Evolutionary conservation across 2,888 invertebrate genomes (phyloP).

Genomic region (Pollenia griseotomentosa): DNA sequence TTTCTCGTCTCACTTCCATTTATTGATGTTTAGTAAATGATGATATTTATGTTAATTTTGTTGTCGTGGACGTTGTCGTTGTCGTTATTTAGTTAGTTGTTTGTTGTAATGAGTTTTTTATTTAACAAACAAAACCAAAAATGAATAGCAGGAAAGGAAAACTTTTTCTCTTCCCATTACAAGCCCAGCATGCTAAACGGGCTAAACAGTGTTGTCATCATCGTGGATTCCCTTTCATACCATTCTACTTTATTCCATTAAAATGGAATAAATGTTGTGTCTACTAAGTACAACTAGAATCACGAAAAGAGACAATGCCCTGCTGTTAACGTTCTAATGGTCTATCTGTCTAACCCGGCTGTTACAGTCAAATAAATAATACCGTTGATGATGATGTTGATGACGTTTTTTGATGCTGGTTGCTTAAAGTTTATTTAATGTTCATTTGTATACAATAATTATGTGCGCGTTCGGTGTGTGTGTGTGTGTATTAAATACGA

Average conservation of each 20-base stretch:
- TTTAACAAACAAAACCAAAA: background rate
- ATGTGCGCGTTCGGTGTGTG: background rate
- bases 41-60: constrained; percentile 60
- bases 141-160: background rate
- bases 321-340: background rate
- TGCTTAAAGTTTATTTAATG: constrained; percentile 3
- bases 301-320: background rate
- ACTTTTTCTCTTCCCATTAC: background rate
- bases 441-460: background rate
- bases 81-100: background rate
- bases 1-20: background rate
- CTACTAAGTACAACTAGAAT: background rate
- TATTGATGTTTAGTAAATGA: constrained; percentile 62
- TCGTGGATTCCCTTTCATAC: constrained; percentile 24
- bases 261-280: constrained; percentile 37
- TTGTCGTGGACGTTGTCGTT: constrained; percentile 12
- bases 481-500: too few species aligned
- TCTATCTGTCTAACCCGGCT: background rate
- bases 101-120: background rate
- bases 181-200: background rate
- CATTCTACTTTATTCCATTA: constrained; percentile 23
- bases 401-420: constrained; percentile 1
- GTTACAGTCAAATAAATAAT: background rate
- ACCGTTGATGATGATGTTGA: background rate
- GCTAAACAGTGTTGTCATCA: constrained; percentile 32